Conservation (phyloP, 1,140 invertebrate genomes). For the Penaeus indicus region DNA sequence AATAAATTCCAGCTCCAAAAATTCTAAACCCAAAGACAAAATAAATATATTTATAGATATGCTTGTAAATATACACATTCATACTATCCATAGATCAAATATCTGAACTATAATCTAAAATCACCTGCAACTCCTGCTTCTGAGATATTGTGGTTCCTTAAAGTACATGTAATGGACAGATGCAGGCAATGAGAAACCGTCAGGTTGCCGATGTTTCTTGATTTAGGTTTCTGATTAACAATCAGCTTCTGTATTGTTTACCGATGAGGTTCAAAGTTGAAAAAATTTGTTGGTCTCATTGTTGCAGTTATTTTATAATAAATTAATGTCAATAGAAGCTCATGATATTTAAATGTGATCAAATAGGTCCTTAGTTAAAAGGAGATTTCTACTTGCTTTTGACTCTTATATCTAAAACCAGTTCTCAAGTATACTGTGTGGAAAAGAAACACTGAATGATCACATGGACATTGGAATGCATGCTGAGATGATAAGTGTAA, state of each 20-base stretch:
- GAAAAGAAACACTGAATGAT: too few species aligned
- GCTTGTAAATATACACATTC: constrained; percentile 47
- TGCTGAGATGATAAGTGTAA: too few species aligned
- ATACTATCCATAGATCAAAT: constrained; percentile 39
- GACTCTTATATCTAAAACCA: too few species aligned
- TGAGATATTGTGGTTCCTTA: constrained; percentile 35
- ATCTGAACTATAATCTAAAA: constrained; percentile 43
- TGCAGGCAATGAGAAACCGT: constrained; percentile 43
- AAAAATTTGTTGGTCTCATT: not conserved
- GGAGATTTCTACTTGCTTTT: too few species aligned
- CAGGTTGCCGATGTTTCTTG: not conserved
- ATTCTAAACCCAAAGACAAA: constrained; percentile 43
- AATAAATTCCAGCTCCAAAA: constrained; percentile 46
- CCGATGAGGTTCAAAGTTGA: too few species aligned
- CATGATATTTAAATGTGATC: too few species aligned
- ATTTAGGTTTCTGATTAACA: not conserved
- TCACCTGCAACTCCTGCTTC: constrained; percentile 38
- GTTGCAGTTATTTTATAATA: too few species aligned
- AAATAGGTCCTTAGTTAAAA: too few species aligned
- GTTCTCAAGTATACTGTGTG: too few species aligned
- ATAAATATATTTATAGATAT: constrained; percentile 59
- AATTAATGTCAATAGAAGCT: too few species aligned
- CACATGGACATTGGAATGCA: too few species aligned
- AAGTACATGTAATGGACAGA: constrained; percentile 55
- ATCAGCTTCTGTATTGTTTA: too few species aligned